Base-by-base conservation (phyloP, 2,797 vertebrate species). In the Geotrypetes seraphini region DNA sequence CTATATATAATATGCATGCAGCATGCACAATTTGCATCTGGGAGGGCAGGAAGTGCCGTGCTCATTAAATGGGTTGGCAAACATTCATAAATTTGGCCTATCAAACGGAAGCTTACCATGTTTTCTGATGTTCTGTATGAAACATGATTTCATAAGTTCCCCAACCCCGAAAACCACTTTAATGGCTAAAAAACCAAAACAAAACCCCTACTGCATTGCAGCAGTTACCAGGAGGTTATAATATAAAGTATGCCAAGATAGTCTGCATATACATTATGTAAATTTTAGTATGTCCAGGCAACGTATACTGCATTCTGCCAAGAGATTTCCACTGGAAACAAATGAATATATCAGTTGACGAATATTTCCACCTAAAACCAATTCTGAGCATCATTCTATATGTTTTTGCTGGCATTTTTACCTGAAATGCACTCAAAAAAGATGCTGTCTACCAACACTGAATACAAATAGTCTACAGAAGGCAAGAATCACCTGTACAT, bases 121-220 rank as follows among this genome's bases (percentile, higher is more conserved):
- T 24, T 18, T 41, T 19, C 29, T 13, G 33, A 21, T 2, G 1
- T 3, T 33, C 27, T 17, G 5, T 29, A 50, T n/a, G 7, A 11
- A 18, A 23, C 32, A 22, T 13, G 28, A 27, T 39, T 30, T n/a
- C n/a, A n/a, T 28, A 40, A 53, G 47, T 45, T 68, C 43, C 17
- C 38, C 53, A 43, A 62, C 66, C 56, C 3, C 11, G n/a, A 73
- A 81, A 71, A 53, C 69, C n/a, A n/a, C n/a, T 58, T 64, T 35
- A 69, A 63, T 77, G 79, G 78, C 81, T 82, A 67, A 77, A 75
- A 69, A 59, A 73, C n/a, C n/a, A n/a, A n/a, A n/a, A n/a, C n/a
- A n/a, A n/a, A n/a, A n/a, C n/a, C n/a, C n/a, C 77, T 72, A 75
- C 82, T 84, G 82, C 82, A 85, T 65, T 84, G 82, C 82, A 84